Conservation (phyloP, 2,113 vertebrate genomes). For the Neolamprologus sp. region DNA sequence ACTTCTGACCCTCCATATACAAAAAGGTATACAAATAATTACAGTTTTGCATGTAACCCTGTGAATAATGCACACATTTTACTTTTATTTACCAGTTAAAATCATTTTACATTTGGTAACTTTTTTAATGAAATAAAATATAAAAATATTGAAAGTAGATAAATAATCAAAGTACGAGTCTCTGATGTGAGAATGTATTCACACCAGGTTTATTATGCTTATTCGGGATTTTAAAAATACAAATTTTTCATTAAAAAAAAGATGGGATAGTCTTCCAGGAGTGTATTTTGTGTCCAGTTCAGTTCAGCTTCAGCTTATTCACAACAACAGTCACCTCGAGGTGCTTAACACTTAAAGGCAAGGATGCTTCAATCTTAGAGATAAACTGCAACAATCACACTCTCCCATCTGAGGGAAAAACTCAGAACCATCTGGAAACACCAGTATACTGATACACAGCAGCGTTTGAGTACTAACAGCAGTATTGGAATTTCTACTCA, state of each 20-base stretch:
- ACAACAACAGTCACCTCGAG: rapidly evolving
- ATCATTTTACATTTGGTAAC: rapidly evolving
- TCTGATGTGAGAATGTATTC: neutral
- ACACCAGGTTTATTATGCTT: neutral
- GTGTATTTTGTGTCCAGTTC: neutral
- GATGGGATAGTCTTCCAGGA: neutral
- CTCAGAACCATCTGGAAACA: neutral
- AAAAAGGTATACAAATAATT: neutral
- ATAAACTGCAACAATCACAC: neutral
- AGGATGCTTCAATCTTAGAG: neutral
- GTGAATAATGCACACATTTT: neutral
- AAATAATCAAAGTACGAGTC: neutral
- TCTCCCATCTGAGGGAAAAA: neutral
- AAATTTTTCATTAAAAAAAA: neutral
- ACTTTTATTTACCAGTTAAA: neutral
- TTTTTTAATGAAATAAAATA: neutral
- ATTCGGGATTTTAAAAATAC: neutral
- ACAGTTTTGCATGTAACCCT: neutral
- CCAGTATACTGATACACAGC: neutral
- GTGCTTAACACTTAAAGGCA: neutral
- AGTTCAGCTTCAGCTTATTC: neutral
- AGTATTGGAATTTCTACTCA: neutral
- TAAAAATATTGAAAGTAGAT: neutral
- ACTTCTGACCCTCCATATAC: rapidly evolving
- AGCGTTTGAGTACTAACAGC: neutral